Conservation (phyloP, 2,888 invertebrate genomes). For the Scaptodrosophila latifasciaeformis region DNA sequence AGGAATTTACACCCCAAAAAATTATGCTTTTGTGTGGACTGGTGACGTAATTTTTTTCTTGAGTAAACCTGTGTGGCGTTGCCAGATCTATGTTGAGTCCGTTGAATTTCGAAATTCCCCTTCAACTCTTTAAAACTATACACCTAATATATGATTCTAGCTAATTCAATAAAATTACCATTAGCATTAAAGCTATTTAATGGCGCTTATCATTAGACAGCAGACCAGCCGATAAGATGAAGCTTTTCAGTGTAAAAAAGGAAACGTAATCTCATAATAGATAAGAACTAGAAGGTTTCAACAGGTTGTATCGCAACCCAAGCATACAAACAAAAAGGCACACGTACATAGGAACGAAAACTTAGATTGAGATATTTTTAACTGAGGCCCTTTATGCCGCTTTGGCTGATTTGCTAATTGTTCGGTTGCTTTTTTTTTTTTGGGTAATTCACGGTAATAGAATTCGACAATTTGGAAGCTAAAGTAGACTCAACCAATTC, state of each 20-base stretch:
- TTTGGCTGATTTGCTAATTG: not conserved
- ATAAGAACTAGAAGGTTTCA: conserved; percentile 49
- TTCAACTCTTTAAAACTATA: conserved; percentile 23
- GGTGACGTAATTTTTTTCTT: conserved; percentile 58
- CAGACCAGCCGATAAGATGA: conserved; percentile 52
- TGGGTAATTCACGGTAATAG: not conserved
- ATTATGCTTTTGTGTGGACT: too few relatives aligned
- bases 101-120: conserved; percentile 41
- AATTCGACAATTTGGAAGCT: not conserved
- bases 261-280: conserved; percentile 50
- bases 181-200: conserved; percentile 60
- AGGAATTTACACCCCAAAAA: too few relatives aligned
- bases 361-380: not conserved
- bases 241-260: conserved; percentile 42
- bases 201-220: conserved; percentile 46
- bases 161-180: conserved; percentile 51
- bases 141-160: conserved; percentile 18
- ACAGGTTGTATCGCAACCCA: conserved; percentile 31
- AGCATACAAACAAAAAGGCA: too few relatives aligned
- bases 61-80: conserved; percentile 34
- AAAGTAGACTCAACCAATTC: not conserved
- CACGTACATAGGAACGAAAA: not conserved
- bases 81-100: conserved; percentile 37
- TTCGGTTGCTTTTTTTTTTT: not conserved
- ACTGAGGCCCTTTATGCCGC: not conserved